Percentiles rank a stretch among this genome's conserved stretches.
These are phyloP conservation scores for Meandrusa payeni DNA, from an alignment of 2,888 invertebrate species.

Conservation along the genomic window DNA sequence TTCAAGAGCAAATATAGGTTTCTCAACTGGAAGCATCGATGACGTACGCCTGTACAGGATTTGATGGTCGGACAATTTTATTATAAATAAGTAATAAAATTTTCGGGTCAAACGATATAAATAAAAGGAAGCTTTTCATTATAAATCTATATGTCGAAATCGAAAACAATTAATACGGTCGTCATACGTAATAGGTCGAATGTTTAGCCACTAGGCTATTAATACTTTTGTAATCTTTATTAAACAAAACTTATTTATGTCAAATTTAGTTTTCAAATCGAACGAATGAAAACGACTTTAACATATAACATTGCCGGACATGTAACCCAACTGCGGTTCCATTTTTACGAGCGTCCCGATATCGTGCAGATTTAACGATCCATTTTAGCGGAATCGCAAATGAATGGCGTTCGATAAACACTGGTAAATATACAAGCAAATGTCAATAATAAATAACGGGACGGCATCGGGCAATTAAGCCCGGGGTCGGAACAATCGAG, in stretches of 20 bases:
- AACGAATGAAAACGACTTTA: too few relatives aligned
- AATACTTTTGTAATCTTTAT: too few relatives aligned
- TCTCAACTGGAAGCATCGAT: slow-evolving; percentile 7
- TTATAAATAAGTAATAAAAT: too few relatives aligned
- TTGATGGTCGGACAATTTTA: not conserved
- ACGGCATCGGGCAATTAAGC: slow-evolving; percentile 62
- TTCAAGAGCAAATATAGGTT: slow-evolving; percentile 53
- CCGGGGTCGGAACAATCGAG: slow-evolving; percentile 66
- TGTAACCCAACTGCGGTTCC: slow-evolving; percentile 11
- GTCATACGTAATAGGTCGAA: too few relatives aligned
- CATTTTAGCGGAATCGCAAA: slow-evolving; percentile 40
- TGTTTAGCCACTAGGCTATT: too few relatives aligned
- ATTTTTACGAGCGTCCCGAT: slow-evolving; percentile 17
- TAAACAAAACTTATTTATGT: too few relatives aligned
- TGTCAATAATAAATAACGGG: slow-evolving; percentile 72
- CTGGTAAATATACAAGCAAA: slow-evolving; percentile 58
- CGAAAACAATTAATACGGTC: too few relatives aligned
- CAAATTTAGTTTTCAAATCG: too few relatives aligned
- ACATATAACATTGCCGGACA: not conserved
- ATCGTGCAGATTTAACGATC: slow-evolving; percentile 30
- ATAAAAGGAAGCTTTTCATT: too few relatives aligned
- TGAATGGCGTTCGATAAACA: slow-evolving; percentile 47
- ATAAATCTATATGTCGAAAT: too few relatives aligned
- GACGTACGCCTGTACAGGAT: not conserved
- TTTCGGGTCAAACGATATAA: too few relatives aligned